Evolutionary conservation across 2,888 invertebrate genomes (phyloP).

Genomic region (Trachelus tabidus): DNA sequence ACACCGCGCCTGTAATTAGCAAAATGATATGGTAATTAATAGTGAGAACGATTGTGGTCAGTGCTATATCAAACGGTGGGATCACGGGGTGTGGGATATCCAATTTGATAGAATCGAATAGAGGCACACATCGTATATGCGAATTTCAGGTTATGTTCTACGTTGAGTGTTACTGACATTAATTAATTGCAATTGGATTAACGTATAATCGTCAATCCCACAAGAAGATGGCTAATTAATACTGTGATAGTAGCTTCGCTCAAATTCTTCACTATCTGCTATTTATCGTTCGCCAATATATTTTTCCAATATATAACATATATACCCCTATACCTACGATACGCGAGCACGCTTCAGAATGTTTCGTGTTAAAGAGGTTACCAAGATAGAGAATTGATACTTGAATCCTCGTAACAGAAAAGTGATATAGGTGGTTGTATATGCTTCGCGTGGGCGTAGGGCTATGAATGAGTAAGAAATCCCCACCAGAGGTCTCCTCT

Average conservation of each 20-base stretch:
- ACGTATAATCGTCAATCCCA: not conserved
- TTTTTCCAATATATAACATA: not conserved
- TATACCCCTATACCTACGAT: not conserved
- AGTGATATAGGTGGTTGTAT: not conserved
- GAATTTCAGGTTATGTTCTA: not conserved
- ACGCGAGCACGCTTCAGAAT: not conserved
- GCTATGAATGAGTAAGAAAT: conserved; percentile 48
- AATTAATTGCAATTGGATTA: not conserved
- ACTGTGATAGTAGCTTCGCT: not conserved
- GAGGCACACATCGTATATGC: not conserved
- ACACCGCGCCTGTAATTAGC: conserved; percentile 36
- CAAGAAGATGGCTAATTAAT: not conserved
- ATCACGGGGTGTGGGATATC: conserved; percentile 1
- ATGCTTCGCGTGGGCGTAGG: conserved; percentile 42
- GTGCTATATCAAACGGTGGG: conserved; percentile 10
- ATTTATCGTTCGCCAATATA: not conserved
- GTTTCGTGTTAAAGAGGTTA: not conserved
- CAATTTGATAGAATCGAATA: conserved; percentile 32
- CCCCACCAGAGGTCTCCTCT: conserved; percentile 36
- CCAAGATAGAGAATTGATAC: not conserved
- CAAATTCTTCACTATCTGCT: not conserved
- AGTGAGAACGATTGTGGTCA: conserved; percentile 16
- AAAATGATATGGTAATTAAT: conserved; percentile 37
- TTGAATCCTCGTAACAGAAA: not conserved
- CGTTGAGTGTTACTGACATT: not conserved